A percentile compares a stretch with the other conserved stretches of the same genome.
Evolutionary conservation across 2,797 vertebrate species (phyloP).

Genomic region (Distichodus sexfasciatus): DNA sequence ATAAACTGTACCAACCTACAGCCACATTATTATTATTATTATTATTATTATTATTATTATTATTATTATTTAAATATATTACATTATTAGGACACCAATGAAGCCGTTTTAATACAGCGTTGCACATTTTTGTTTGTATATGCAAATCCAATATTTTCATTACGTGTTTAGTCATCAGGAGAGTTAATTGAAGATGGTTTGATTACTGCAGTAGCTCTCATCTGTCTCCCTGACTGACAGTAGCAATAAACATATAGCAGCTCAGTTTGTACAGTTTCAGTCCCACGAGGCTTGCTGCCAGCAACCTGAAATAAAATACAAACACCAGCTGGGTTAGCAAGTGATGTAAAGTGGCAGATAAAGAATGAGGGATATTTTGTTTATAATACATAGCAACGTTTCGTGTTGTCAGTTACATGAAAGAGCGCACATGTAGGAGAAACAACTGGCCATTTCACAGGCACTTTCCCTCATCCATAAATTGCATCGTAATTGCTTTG

Average conservation of each 20-base stretch:
- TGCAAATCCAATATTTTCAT: neutral
- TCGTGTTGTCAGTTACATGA: neutral
- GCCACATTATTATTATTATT: too few species aligned
- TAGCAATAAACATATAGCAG: neutral
- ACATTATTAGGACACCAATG: too few species aligned
- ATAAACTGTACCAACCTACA: too few species aligned
- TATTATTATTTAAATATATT: too few species aligned
- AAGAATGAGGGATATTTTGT: too few species aligned
- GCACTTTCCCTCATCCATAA: neutral
- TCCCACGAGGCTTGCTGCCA: neutral
- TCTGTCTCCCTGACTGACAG: neutral
- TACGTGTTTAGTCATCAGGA: neutral
- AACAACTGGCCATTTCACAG: neutral
- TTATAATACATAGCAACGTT: neutral
- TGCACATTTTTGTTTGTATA: neutral
- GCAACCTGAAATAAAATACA: neutral
- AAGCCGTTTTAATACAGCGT: neutral
- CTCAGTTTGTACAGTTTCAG: neutral
- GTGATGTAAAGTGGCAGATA: neutral
- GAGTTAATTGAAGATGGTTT: constrained; percentile 5
- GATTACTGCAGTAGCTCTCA: neutral
- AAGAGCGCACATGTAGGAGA: too few species aligned
- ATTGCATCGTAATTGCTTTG: neutral
- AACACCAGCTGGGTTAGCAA: neutral
- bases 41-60: too few species aligned